These are phyloP conservation scores for Psittacula cyanocephala DNA, from an alignment of 2,113 vertebrate species.

Conservation along the genomic window DNA sequence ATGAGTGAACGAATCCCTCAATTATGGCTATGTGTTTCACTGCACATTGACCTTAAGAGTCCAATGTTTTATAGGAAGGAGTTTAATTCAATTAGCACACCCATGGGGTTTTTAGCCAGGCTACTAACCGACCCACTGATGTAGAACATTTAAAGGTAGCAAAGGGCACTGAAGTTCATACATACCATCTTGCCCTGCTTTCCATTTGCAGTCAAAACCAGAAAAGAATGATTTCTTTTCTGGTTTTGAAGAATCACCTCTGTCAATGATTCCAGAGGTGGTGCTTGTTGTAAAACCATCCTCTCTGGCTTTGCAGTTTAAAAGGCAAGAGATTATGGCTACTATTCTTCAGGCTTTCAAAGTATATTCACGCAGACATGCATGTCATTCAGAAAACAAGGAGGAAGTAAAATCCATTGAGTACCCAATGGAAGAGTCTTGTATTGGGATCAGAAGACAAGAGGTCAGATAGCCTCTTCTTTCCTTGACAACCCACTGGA, in stretches of 20 bases:
- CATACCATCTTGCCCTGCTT: neutral
- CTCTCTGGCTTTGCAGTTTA: neutral
- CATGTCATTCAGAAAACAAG: neutral
- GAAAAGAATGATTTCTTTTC: neutral
- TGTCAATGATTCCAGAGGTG: fast-evolving
- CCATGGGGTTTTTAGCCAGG: neutral
- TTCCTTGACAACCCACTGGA: neutral
- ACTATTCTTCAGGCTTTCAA: neutral
- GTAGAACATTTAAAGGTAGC: neutral
- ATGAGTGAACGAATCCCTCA: neutral
- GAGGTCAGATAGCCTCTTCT: neutral
- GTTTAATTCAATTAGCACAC: constrained; percentile 57
- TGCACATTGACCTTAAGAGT: constrained; percentile 56
- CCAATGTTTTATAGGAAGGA: neutral
- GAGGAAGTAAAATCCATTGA: neutral
- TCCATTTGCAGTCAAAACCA: neutral
- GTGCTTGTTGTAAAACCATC: neutral
- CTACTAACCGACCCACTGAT: neutral
- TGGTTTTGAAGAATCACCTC: neutral
- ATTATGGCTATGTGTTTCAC: neutral
- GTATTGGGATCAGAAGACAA: neutral
- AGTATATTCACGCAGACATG: neutral
- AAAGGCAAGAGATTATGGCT: neutral
- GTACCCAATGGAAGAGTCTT: neutral
- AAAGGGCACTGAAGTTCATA: neutral